Evolutionary conservation across 1,140 invertebrate species (phyloP), one percentile per base, ranked within the genome.

Genomic region (Caenorhabditis briggsae): DNA sequence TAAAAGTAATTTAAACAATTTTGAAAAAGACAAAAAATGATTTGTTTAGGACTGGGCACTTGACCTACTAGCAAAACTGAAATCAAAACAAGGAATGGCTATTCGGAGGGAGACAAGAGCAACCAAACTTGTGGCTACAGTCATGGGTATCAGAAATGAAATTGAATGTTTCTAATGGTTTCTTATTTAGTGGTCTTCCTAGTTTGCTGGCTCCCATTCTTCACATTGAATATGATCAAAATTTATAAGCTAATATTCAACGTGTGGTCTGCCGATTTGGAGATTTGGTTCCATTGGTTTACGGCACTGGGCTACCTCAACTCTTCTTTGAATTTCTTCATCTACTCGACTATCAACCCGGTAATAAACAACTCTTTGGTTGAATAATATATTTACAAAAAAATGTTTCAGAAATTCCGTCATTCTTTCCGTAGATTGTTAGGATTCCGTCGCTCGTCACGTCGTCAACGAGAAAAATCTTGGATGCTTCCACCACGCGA

Each of bases 31-130:
- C 50, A 70, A 41, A 12, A 82, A n/a, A 12, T 0, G 14, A 58
- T 33, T 33, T 55, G 53, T 61, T 83, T 82, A 87, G 84, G 91
- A 92, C 61, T 92, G 91, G 92, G 91, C 92, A 14, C 86, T 92
- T 18, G 91, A 92, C 64, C 61, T 92, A 12, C 58, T 92, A 53
- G 92, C 91, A n/a, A 92, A 92, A 87, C 83, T 92, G 2, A 92
- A 92, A 82, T 92, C 92, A 5, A 91, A 90, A 50, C 92, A 92
- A 86, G 91, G 91, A 78, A 91, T 92, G 90, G 91, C 92, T n/a
- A 92, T 92, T 82, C 82, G 91, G 18, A 16, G 92, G 43, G 91
- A 92, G 74, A 88, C 91, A 25, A 41, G 92, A 50, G 92, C 92
- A 25, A 92, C 91, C 18, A 92, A 92, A 78, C 82, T 92, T 5